Evolutionary conservation across 1,140 invertebrate species (phyloP).

Genomic region (Drosophila sturtevanti): DNA sequence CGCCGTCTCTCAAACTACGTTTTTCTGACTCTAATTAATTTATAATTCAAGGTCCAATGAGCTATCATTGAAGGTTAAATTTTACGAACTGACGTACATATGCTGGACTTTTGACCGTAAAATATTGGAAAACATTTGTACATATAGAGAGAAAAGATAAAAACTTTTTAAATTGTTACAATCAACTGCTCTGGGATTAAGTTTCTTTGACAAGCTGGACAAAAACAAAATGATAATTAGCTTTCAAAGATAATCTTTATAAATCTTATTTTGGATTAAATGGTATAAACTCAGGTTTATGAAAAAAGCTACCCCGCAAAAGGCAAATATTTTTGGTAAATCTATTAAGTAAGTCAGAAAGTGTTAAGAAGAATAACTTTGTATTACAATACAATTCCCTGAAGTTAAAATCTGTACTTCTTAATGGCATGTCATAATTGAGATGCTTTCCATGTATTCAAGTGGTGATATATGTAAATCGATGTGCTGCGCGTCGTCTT

Average conservation of each 20-base stretch:
- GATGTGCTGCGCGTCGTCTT: slow-evolving; percentile 20
- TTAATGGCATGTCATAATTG: slow-evolving; percentile 3
- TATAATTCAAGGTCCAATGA: slow-evolving; percentile 75
- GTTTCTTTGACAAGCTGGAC: background rate
- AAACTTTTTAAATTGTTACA: background rate
- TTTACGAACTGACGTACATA: slow-evolving; percentile 41
- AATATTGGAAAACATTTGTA: background rate
- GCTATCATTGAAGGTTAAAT: slow-evolving; percentile 70
- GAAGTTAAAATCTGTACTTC: background rate
- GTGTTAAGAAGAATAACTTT: no score
- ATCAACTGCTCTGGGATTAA: background rate
- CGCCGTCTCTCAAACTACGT: slow-evolving; percentile 15
- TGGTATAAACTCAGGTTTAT: no score
- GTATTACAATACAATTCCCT: no score
- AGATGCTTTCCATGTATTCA: background rate
- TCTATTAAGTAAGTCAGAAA: no score
- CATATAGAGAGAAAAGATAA: background rate
- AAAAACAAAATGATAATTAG: no score
- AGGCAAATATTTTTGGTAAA: no score
- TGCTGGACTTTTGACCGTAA: slow-evolving; percentile 4
- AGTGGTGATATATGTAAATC: slow-evolving; percentile 38
- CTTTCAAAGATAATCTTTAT: no score
- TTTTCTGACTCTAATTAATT: slow-evolving; percentile 73
- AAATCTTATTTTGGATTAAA: no score
- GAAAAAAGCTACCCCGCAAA: no score